These are phyloP conservation scores for Semibalanus balanoides DNA, from an alignment of 1,140 invertebrate genomes.

Conservation along the genomic window DNA sequence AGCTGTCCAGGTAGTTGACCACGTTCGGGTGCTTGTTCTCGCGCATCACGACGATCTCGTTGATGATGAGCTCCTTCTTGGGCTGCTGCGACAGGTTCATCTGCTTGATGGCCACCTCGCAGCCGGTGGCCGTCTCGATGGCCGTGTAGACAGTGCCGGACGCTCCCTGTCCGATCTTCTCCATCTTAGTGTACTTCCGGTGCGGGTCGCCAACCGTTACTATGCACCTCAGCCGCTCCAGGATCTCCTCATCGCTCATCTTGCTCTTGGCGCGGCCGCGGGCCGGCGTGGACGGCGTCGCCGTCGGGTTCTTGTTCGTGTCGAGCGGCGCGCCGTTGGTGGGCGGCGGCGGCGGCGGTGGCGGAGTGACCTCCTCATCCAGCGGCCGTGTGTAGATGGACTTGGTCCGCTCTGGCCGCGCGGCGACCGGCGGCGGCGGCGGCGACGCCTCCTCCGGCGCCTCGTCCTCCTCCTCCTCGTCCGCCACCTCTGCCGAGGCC, in stretches of 20 bases:
- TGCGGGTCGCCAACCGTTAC: slow-evolving; percentile 87
- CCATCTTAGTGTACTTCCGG: slow-evolving; percentile 96
- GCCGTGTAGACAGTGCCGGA: slow-evolving; percentile 97
- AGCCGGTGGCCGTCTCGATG: slow-evolving; percentile 90
- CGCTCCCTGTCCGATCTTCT: slow-evolving; percentile 99
- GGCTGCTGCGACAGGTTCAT: slow-evolving; percentile 98
- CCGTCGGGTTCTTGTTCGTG: slow-evolving; percentile 24
- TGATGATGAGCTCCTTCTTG: slow-evolving; percentile 98
- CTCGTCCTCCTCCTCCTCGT: slow-evolving; percentile 42
- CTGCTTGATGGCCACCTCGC: slow-evolving; percentile 98
- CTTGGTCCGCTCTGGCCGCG: slow-evolving; percentile 89
- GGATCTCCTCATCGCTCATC: slow-evolving; percentile 92
- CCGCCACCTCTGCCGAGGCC: background rate
- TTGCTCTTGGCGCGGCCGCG: slow-evolving; percentile 34
- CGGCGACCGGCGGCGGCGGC: slow-evolving; percentile 83
- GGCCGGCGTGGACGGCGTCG: background rate
- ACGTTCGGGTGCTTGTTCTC: slow-evolving; percentile 99
- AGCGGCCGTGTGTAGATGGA: slow-evolving; percentile 97
- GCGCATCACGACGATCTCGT: slow-evolving; percentile 99
- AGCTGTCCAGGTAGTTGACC: slow-evolving; percentile 97
- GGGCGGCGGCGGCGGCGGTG: slow-evolving; percentile 33
- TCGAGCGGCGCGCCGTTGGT: slow-evolving; percentile 24
- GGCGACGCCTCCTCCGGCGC: slow-evolving; percentile 54
- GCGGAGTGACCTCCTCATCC: slow-evolving; percentile 54
- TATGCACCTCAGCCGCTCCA: slow-evolving; percentile 84